Evolutionary conservation across 1,140 invertebrate species (phyloP).

Genomic region (Drosophila funebris): DNA sequence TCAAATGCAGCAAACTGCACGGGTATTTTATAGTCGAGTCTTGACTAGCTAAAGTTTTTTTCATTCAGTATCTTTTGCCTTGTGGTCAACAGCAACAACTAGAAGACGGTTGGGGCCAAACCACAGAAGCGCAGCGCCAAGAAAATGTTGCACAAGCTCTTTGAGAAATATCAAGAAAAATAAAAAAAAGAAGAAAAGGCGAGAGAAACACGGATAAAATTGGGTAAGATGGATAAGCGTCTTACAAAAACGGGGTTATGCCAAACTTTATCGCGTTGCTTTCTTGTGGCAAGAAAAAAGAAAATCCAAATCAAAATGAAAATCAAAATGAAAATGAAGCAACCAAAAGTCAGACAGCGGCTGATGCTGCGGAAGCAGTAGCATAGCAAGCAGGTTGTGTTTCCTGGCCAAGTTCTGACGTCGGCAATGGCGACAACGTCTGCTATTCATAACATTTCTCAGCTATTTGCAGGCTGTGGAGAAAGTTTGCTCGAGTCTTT

Average conservation of each 20-base stretch:
- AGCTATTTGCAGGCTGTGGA: slow-evolving; percentile 26
- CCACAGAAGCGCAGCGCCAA: slow-evolving; percentile 38
- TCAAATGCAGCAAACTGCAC: neutral
- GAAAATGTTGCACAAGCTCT: slow-evolving; percentile 65
- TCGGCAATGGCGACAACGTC: slow-evolving; percentile 22
- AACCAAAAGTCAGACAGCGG: slow-evolving; percentile 50
- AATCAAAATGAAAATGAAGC: slow-evolving; percentile 9
- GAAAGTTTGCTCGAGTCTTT: slow-evolving; percentile 44
- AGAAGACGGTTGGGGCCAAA: slow-evolving; percentile 4
- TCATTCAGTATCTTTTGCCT: neutral
- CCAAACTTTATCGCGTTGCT: slow-evolving; percentile 58
- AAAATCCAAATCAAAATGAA: slow-evolving; percentile 23
- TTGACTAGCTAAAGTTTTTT: neutral
- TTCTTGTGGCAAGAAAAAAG: slow-evolving; percentile 22
- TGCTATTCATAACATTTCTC: slow-evolving; percentile 46
- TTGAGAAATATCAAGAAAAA: slow-evolving; percentile 46
- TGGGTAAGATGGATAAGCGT: slow-evolving; percentile 72
- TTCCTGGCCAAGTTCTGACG: neutral
- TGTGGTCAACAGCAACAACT: slow-evolving; percentile 23
- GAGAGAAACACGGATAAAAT: slow-evolving; percentile 69
- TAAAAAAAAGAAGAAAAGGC: slow-evolving; percentile 4
- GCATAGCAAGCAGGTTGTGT: slow-evolving; percentile 33
- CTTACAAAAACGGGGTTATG: slow-evolving; percentile 58
- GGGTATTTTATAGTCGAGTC: slow-evolving; percentile 15
- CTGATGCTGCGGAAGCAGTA: slow-evolving; percentile 12